Conservation (phyloP, 2,797 vertebrate genomes). For the Merluccius polli region DNA sequence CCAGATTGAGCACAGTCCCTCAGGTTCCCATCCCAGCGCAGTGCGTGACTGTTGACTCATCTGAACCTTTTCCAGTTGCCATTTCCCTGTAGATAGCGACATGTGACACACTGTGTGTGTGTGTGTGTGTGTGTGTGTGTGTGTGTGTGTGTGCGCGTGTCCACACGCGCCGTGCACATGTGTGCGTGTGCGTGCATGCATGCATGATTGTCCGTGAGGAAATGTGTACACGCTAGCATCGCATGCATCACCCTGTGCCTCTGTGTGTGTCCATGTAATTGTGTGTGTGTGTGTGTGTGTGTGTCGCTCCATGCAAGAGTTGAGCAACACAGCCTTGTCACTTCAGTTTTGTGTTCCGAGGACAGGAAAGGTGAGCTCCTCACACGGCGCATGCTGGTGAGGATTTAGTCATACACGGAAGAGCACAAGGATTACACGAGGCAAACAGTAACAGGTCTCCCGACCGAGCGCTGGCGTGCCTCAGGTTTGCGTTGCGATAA, state of each 20-base stretch:
- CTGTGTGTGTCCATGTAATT: not conserved
- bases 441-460: constrained; percentile 9
- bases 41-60: constrained; percentile 56
- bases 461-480: not conserved
- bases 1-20: constrained; percentile 61
- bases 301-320: not conserved
- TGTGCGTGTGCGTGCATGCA: constrained; percentile 5
- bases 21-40: constrained; percentile 47
- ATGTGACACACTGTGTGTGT: constrained; percentile 16
- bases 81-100: constrained; percentile 26
- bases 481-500: not conserved
- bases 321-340: not conserved
- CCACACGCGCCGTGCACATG: no score
- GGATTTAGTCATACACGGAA: constrained; percentile 10
- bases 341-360: not conserved
- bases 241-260: not conserved
- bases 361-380: not conserved
- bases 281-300: not conserved
- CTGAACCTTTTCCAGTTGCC: constrained; percentile 57
- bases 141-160: no score
- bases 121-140: constrained; percentile 5
- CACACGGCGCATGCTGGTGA: constrained; percentile 6
- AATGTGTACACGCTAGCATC: not conserved
- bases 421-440: constrained; percentile 5
- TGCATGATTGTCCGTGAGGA: not conserved